phyloP scores from a whole-genome alignment of 2,113 vertebrate species.

The Sander lucioperca region DNA sequence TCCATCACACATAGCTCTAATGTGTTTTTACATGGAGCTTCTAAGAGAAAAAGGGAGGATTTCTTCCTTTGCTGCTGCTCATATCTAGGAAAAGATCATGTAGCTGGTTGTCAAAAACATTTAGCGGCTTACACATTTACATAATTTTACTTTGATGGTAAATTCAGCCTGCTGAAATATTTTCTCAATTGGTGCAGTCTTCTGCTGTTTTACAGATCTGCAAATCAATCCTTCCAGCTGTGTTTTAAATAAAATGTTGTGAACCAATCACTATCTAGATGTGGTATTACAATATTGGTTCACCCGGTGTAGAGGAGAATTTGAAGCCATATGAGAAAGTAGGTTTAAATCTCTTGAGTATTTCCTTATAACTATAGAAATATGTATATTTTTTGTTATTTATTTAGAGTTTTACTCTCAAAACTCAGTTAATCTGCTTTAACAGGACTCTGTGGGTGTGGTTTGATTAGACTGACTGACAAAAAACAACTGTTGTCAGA shows the following conservation, averaged over 20 bases:
- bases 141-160: background rate
- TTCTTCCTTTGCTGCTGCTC: slow-evolving; percentile 50
- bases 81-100: slow-evolving; percentile 53
- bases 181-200: background rate
- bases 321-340: background rate
- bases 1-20: slow-evolving; percentile 70
- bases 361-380: too few species aligned
- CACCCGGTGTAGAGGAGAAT: background rate
- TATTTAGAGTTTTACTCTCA: background rate
- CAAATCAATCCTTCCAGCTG: background rate
- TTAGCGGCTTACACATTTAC: background rate
- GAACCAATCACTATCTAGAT: background rate
- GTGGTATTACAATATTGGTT: too few species aligned
- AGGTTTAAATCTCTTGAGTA: too few species aligned
- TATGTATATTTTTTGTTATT: too few species aligned
- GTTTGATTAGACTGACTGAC: background rate
- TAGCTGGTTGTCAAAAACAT: slow-evolving; percentile 39
- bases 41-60: slow-evolving; percentile 51
- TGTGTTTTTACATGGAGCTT: slow-evolving; percentile 80
- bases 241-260: background rate
- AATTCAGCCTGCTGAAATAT: background rate
- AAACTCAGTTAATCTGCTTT: background rate
- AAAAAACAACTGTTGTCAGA: too few species aligned
- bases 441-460: background rate
- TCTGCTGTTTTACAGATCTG: background rate